phyloP scores from a whole-genome alignment of 2,113 vertebrate genomes.

The Narcine bancroftii region DNA sequence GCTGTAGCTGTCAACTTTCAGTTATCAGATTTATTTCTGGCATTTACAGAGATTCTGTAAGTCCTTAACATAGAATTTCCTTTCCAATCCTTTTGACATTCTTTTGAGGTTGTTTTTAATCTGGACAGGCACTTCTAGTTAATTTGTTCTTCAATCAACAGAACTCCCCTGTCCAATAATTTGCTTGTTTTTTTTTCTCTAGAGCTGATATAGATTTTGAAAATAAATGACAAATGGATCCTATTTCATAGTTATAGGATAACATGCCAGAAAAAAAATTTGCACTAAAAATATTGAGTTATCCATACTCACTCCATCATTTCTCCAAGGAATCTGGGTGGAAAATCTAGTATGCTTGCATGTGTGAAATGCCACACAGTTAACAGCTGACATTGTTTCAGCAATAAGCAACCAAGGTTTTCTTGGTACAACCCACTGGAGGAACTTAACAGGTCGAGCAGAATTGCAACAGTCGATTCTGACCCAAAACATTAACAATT shows the following conservation, averaged over 20 bases:
- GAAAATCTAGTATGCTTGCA: neutral
- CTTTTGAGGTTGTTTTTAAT: neutral
- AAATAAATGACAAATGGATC: conserved; percentile 9
- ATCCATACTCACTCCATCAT: neutral
- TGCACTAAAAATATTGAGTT: neutral
- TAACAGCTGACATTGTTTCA: neutral
- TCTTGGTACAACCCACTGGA: neutral
- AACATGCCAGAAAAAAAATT: neutral
- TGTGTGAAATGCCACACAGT: neutral
- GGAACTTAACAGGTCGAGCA: too few species aligned
- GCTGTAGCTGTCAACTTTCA: neutral
- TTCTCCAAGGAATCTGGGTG: neutral
- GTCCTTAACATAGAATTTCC: neutral
- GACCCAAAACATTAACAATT: too few species aligned
- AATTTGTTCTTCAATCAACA: neutral
- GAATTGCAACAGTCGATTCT: too few species aligned
- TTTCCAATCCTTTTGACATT: neutral
- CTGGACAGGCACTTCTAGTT: neutral
- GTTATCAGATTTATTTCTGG: conserved; percentile 26
- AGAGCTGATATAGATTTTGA: neutral
- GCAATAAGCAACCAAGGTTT: neutral
- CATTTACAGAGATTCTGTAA: neutral
- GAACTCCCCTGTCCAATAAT: neutral
- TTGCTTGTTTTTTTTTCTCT: neutral
- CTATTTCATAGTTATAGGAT: neutral